Percentiles rank a stretch among this genome's conserved stretches.
Conservation (phyloP, 2,113 vertebrate species). For the Strix uralensis region DNA sequence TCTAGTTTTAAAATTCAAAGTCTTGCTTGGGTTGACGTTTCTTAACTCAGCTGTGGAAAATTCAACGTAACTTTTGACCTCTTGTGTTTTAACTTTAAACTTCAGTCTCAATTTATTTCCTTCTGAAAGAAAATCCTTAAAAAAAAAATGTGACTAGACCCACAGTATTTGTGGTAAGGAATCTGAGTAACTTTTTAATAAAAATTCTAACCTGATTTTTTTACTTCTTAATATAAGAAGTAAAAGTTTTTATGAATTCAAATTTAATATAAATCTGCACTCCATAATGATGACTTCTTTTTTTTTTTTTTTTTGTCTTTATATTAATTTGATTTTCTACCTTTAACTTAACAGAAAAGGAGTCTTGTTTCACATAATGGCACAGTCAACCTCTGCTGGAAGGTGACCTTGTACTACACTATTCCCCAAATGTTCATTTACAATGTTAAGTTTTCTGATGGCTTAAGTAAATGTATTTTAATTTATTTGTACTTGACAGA, state of each 20-base stretch:
- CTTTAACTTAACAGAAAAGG: neutral
- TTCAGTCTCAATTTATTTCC: neutral
- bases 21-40: neutral
- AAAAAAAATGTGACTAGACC: neutral
- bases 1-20: neutral
- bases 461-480: neutral
- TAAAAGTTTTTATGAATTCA: neutral
- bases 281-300: neutral
- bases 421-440: constrained; percentile 1
- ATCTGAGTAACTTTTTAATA: neutral
- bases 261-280: neutral
- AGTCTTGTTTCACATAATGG: neutral
- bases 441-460: neutral
- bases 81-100: neutral
- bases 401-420: neutral
- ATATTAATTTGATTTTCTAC: neutral
- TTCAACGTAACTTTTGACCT: neutral
- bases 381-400: neutral
- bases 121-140: neutral
- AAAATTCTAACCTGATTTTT: neutral
- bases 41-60: neutral
- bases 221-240: neutral
- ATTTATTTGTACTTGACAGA: constrained; percentile 14
- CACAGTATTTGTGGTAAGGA: neutral
- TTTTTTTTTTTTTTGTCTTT: neutral